Conservation (phyloP, 92 coral and sea anemone genomes). For the Zoanthus sociatus region DNA sequence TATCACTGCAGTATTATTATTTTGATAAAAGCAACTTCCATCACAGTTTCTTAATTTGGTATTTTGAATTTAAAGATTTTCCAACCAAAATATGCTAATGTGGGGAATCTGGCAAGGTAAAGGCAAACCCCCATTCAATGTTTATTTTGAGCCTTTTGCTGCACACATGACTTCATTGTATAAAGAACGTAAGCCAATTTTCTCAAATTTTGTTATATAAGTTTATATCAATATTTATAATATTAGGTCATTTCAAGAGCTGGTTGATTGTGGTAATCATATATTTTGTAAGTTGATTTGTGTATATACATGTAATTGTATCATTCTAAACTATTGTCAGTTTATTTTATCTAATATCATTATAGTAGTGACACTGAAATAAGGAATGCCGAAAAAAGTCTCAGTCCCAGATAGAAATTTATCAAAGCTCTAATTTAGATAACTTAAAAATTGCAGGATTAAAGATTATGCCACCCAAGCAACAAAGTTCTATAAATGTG, state of each 20-base stretch:
- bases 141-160: neutral
- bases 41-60: too few relatives aligned
- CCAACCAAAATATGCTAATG: neutral
- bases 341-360: too few relatives aligned
- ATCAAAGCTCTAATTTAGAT: too few relatives aligned
- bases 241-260: too few relatives aligned
- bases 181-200: neutral
- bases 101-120: slow-evolving; percentile 9
- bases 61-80: neutral
- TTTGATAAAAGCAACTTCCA: too few relatives aligned
- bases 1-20: too few relatives aligned
- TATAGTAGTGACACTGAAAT: too few relatives aligned
- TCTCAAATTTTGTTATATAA: neutral
- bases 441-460: neutral
- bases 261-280: neutral
- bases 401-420: too few relatives aligned
- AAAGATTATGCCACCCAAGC: neutral
- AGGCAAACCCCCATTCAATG: neutral
- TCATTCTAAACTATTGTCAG: too few relatives aligned
- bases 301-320: too few relatives aligned
- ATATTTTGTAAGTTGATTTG: too few relatives aligned
- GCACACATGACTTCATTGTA: slow-evolving; percentile 37
- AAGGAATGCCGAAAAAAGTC: too few relatives aligned
- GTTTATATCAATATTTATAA: neutral
- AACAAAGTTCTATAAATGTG: slow-evolving; percentile 22